Evolutionary conservation across 2,113 vertebrate genomes (phyloP), one percentile per base, ranked within the genome.

Genomic region (Antennarius striatus): DNA sequence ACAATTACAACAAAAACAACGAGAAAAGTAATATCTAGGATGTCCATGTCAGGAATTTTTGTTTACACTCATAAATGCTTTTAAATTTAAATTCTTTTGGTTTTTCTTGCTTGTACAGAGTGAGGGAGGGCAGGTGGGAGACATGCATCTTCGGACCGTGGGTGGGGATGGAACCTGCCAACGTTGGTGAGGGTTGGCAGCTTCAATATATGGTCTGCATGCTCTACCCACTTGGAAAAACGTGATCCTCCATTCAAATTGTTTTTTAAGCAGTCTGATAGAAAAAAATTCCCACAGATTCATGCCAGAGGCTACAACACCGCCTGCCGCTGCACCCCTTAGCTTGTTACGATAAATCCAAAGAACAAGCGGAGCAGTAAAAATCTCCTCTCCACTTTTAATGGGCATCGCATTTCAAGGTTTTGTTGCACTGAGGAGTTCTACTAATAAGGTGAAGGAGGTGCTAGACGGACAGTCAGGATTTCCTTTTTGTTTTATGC

Each of bases 331-430:
- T 63, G 69, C 66, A 68, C 28, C 70, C 58, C 16, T 0, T 14
- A 63, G 57, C 74, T 87, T 32, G 55, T 86, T 79, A 75, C 65
- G 58, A 52, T 50, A 50, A 30, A 40, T 64, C 28, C 30, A 56
- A 54, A 62, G 61, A 74, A 72, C 8, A 81, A 78, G 42, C 62
- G 61, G 59, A 22, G 66, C 78, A 71, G 69, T 64, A 74, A 80
- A 68, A 71, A 13, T 30, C 63, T 43, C 39, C 29, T 7, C 30
- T 70, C 40, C 30, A 60, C 62, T 70, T n/a, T 66, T 86, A 82
- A 82, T 86, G 88, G 56, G 58, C 57, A 17, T 55, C 32, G 39
- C 57, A 57, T 46, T 63, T 65, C 45, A 71, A 66, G 48, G 32
- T 53, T 43, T 66, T 68, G 68, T 48, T 57, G 50, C 55, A 60